Percentiles rank a stretch among this genome's conserved stretches.
These are phyloP conservation scores for Cyprinodon tularosa DNA, from an alignment of 2,113 vertebrate species.

Conservation along the genomic window DNA sequence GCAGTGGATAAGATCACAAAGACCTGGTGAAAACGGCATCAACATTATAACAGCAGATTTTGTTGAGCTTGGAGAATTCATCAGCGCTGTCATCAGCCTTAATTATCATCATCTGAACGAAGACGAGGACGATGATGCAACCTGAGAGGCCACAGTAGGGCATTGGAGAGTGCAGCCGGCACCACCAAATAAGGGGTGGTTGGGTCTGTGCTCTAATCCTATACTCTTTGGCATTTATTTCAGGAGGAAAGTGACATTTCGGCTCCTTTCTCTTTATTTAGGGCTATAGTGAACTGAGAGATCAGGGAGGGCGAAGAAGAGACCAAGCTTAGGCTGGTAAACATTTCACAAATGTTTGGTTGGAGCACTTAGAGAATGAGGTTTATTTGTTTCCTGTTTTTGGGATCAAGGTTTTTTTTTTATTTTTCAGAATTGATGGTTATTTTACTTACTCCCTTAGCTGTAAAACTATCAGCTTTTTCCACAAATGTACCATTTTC, in stretches of 20 bases:
- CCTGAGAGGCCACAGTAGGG: constrained; percentile 80
- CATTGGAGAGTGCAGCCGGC: constrained; percentile 62
- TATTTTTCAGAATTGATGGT: constrained; percentile 33
- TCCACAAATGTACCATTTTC: constrained; percentile 37
- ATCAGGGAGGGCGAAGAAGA: constrained; percentile 23
- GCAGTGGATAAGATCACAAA: constrained; percentile 94
- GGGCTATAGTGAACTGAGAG: constrained; percentile 71
- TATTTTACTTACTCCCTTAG: constrained; percentile 51
- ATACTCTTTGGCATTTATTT: constrained; percentile 76
- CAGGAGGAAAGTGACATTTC: constrained; percentile 62
- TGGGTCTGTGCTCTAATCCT: constrained; percentile 72
- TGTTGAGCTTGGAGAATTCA: constrained; percentile 97
- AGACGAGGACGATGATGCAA: constrained; percentile 88
- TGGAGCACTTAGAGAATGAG: constrained; percentile 39
- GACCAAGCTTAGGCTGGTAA: constrained; percentile 18
- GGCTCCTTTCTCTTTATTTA: constrained; percentile 81
- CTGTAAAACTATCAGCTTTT: constrained; percentile 64
- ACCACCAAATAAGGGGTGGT: constrained; percentile 11
- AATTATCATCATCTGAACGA: constrained; percentile 92
- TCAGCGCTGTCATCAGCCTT: constrained; percentile 96
- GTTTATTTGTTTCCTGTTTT: constrained; percentile 53
- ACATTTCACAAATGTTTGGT: constrained; percentile 25
- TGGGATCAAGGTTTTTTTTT: constrained; percentile 43
- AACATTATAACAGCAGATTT: constrained; percentile 98
- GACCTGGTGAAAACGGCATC: constrained; percentile 93